Conservation (phyloP, 2,113 vertebrate genomes). For the Hypomesus transpacificus region DNA sequence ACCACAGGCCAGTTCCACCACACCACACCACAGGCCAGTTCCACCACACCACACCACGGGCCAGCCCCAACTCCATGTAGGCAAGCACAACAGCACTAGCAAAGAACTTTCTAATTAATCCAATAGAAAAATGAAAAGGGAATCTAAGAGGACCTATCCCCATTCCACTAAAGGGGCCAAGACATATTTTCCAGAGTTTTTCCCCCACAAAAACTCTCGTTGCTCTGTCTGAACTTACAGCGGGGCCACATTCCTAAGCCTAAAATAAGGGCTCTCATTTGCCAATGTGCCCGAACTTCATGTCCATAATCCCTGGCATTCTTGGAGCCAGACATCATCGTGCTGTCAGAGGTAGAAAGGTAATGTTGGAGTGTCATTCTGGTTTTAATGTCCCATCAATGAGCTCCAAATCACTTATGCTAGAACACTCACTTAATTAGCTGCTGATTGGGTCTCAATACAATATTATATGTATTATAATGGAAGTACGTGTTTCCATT, state of each 20-base stretch:
- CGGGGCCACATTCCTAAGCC: conserved; percentile 45
- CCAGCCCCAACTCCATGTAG: conserved; percentile 10
- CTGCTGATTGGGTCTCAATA: too few species aligned
- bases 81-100: conserved; percentile 25
- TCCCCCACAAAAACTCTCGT: conserved; percentile 31
- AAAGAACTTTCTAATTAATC: conserved; percentile 27
- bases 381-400: conserved; percentile 45
- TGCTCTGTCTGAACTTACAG: conserved; percentile 45
- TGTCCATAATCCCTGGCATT: conserved; percentile 62
- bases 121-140: conserved; percentile 18
- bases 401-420: conserved; percentile 18
- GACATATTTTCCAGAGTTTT: conserved; percentile 49
- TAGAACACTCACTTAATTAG: conserved; percentile 36
- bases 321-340: conserved; percentile 56
- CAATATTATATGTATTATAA: too few species aligned
- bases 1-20: too few species aligned
- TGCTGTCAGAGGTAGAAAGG: conserved; percentile 38
- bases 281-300: conserved; percentile 53
- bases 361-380: conserved; percentile 48
- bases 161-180: conserved; percentile 34
- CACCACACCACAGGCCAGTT: too few species aligned
- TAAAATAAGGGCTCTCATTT: conserved; percentile 63
- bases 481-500: too few species aligned
- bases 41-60: too few species aligned
- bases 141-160: conserved; percentile 36